Percentiles rank a stretch among this genome's conserved stretches.
Conservation (phyloP, 2,888 invertebrate species). For the Eumacrocentrus americanus region DNA sequence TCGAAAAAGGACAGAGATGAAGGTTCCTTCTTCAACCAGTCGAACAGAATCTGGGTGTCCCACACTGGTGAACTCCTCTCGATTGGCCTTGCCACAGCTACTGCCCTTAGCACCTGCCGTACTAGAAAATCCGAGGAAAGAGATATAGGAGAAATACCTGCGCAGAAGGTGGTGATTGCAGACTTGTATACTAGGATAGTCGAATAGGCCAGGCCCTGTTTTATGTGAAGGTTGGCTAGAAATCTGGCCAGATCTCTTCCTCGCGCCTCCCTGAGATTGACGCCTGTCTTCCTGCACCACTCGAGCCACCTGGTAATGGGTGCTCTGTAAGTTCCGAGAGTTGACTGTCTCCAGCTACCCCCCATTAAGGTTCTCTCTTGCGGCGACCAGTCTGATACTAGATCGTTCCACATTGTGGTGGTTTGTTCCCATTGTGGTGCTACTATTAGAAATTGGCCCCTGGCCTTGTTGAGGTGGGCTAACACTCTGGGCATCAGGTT, state of each 20-base stretch:
- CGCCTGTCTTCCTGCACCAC: conserved; percentile 25
- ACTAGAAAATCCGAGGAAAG: conserved; percentile 33
- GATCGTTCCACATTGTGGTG: too few species aligned
- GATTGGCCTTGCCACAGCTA: conserved; percentile 27
- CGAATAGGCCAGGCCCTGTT: conserved; percentile 29
- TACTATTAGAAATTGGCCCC: conserved; percentile 20
- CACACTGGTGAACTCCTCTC: conserved; percentile 28
- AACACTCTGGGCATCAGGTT: conserved; percentile 30
- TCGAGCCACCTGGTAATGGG: conserved; percentile 32
- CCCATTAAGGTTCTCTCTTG: conserved; percentile 22
- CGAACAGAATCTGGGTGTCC: conserved; percentile 31
- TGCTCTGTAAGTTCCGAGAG: conserved; percentile 31
- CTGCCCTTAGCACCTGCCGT: conserved; percentile 30
- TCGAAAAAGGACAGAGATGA: conserved; percentile 32
- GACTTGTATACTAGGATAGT: conserved; percentile 36
- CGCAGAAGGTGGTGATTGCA: conserved; percentile 34
- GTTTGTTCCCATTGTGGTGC: conserved; percentile 26
- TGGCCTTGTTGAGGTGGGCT: conserved; percentile 28
- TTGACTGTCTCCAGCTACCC: conserved; percentile 33
- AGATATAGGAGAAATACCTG: conserved; percentile 2
- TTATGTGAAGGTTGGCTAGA: conserved; percentile 30
- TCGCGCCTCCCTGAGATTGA: conserved; percentile 18
- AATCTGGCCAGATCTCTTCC: conserved; percentile 34
- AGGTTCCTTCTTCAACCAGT: conserved; percentile 30
- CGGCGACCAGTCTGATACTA: conserved; percentile 26